Evolutionary conservation across 2,888 invertebrate genomes (phyloP), one percentile per base, ranked within the genome.

Genomic region (Zelleria hepariella): DNA sequence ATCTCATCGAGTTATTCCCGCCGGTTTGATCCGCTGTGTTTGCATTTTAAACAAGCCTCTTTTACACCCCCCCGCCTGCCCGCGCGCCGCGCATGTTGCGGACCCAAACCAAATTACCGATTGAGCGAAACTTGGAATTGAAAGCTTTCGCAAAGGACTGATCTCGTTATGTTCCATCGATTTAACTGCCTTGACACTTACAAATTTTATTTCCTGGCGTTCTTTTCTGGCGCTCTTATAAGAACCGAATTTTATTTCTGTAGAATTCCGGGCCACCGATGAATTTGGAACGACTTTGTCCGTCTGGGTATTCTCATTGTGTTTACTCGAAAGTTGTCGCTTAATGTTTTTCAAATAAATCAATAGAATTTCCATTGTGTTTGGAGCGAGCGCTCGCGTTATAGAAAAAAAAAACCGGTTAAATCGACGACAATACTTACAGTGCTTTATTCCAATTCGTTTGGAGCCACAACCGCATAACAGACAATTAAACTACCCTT

Each of bases 181-280:
- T 85, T 85, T 82, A 83, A 82, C 80, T 75, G 82, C 80, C 82
- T 78, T 82, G 84, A 83, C 85, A 86, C 78, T 78, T 79, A 77
- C 78, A 77, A 75, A 79, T 83, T 79, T 82, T 78, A 80, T 82
- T 82, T 78, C 73, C 47, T 49, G 56, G 73, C 71, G 73, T 70
- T 79, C 77, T 77, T 67, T 73, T 69, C 74, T 77, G 70, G 73
- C 69, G 72, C 75, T 74, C 77, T 82, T 57, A 24, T 57, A 24
- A 23, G 25, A 57, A 24, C 23, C 25, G 48, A 32, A 32, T 48
- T 57, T 57, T 57, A 47, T 24, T 24, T 57, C 23, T 20, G 26
- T 18, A 18, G 57, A 57, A 47, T 57, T 48, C 47, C 6, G 25
- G 15, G 18, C 57, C 32, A 42, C 15, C n/a, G 24, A 53, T 25